Percentiles rank a stretch among this genome's conserved stretches.
Evolutionary conservation across 2,113 vertebrate species (phyloP).

Genomic region (Hippocampus zosterae): DNA sequence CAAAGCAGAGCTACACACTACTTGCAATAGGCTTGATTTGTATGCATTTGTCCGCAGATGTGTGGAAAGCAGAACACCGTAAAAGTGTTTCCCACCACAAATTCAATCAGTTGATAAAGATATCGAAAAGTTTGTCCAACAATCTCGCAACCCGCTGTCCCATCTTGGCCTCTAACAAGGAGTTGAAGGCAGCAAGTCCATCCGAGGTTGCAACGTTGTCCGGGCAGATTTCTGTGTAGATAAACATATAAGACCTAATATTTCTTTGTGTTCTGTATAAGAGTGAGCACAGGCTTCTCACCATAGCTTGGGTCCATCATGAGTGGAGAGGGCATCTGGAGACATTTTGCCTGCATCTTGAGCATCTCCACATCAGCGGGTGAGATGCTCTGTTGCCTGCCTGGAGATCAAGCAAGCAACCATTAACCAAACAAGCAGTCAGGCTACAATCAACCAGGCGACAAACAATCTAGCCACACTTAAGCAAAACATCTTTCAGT

Average conservation of each 20-base stretch:
- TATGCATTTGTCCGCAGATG: background rate
- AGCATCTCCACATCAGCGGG: constrained; percentile 29
- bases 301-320: constrained; percentile 33
- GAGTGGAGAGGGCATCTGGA: constrained; percentile 36
- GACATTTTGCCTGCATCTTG: constrained; percentile 46
- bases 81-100: background rate
- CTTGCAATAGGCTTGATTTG: background rate
- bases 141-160: constrained; percentile 26
- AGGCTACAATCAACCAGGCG: background rate
- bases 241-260: constrained; percentile 2
- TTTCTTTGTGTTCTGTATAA: no score
- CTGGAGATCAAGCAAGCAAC: constrained; percentile 24
- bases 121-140: constrained; percentile 50
- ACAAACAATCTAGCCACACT: no score
- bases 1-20: background rate
- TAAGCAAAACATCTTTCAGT: no score
- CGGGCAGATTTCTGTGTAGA: constrained; percentile 47
- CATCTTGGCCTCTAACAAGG: constrained; percentile 30
- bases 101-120: constrained; percentile 45
- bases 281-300: constrained; percentile 2
- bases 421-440: background rate
- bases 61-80: background rate
- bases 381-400: constrained; percentile 33
- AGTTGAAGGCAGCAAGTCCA: constrained; percentile 32
- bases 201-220: constrained; percentile 17